Evolutionary conservation across 2,888 invertebrate genomes (phyloP).

Genomic region (Acrobeloides nanus): DNA sequence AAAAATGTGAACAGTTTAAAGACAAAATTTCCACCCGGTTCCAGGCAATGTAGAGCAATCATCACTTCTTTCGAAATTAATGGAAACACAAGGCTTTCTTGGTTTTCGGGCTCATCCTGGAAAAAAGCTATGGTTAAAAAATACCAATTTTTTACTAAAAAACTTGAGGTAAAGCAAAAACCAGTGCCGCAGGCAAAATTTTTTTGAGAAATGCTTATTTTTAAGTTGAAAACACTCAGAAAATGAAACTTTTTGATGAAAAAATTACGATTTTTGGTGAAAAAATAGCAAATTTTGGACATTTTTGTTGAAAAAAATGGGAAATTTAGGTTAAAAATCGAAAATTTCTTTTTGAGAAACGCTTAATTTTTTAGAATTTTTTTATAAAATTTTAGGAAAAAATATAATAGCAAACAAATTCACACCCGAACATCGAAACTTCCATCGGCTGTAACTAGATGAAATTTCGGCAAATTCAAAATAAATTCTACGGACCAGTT

Average conservation of each 20-base stretch:
- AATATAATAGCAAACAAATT: background rate
- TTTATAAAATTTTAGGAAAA: no score
- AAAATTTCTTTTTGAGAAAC: background rate
- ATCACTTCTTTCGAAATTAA: constrained; percentile 21
- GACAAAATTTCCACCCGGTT: constrained; percentile 21
- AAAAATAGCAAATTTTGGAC: no score
- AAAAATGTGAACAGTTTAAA: constrained; percentile 26
- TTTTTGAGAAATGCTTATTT: no score
- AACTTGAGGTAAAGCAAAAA: no score
- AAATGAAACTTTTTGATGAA: no score
- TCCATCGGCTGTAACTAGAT: constrained; percentile 34
- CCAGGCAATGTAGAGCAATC: constrained; percentile 21
- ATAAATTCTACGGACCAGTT: constrained; percentile 12
- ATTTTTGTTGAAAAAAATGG: no score
- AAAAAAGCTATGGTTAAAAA: no score
- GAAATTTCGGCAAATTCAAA: constrained; percentile 10
- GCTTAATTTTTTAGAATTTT: background rate
- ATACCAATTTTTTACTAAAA: no score
- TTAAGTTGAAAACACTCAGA: no score
- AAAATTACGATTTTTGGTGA: no score
- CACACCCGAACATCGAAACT: constrained; percentile 22
- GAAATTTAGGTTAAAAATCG: background rate
- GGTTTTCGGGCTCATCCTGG: constrained; percentile 26
- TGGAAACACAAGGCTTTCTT: constrained; percentile 19
- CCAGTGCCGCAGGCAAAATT: no score